These are phyloP conservation scores for Fragum fragum DNA, from an alignment of 2,888 invertebrate species.

Conservation along the genomic window DNA sequence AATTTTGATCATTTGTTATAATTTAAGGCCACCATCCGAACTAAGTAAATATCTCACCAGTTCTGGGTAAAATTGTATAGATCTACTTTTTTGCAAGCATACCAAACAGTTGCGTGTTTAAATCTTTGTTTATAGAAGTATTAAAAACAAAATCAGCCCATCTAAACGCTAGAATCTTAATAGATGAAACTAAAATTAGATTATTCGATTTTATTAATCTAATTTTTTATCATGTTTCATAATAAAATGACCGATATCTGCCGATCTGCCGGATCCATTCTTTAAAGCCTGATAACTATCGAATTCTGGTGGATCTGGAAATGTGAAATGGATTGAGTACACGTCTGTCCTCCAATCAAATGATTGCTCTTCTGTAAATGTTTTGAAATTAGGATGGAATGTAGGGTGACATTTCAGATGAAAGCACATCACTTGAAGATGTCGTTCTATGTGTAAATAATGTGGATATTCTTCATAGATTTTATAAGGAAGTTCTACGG, in stretches of 20 bases:
- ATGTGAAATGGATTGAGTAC: slow-evolving; percentile 84
- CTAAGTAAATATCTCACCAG: too few species aligned
- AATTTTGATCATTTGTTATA: too few species aligned
- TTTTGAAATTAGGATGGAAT: slow-evolving; percentile 76
- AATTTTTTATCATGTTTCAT: slow-evolving; percentile 63
- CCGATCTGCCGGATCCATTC: slow-evolving; percentile 75
- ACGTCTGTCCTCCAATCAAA: slow-evolving; percentile 82
- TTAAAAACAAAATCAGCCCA: too few species aligned
- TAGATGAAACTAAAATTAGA: too few species aligned
- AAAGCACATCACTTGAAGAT: slow-evolving; percentile 84
- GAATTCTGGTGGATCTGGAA: slow-evolving; percentile 81
- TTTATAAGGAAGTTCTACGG: slow-evolving; percentile 76
- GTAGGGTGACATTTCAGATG: slow-evolving; percentile 82
- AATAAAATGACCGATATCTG: slow-evolving; percentile 81
- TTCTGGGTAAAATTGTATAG: too few species aligned
- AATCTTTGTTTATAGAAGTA: too few species aligned
- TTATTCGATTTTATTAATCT: too few species aligned
- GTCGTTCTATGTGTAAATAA: slow-evolving; percentile 77
- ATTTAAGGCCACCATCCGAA: too few species aligned
- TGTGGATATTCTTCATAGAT: slow-evolving; percentile 82
- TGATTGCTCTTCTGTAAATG: slow-evolving; percentile 74
- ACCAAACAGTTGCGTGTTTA: too few species aligned
- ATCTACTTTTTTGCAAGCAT: too few species aligned
- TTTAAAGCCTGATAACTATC: slow-evolving; percentile 67
- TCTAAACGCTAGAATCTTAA: too few species aligned